Base-by-base conservation (phyloP, 1,140 invertebrate genomes). In the Plodia interpunctella region DNA sequence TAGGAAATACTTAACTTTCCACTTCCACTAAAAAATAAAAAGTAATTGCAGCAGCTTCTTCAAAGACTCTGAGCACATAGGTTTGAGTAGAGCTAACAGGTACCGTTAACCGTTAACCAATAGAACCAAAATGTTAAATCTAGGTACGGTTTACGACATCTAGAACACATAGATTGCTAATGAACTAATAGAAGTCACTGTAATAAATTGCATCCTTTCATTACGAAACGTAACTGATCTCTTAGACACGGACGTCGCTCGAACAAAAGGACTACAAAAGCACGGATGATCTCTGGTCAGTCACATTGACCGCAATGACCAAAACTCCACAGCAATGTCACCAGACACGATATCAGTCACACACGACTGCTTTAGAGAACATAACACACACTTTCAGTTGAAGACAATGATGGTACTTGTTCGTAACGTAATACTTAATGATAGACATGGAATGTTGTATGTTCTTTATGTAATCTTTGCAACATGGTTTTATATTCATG, bases 241-340 rank as follows among this genome's bases (percentile, higher is more conserved):
- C 15, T 44, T 44, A 32, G 30, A 32, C 30, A 32, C 30, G 30
- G 11, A 32, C 30, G 11, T 44, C 15, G n/a, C 6, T 5, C 5
- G 13, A 44, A 44, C 38, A 44, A 38, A 38, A 38, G 35, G 35
- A 11, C 2, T 11, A 38, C 35, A 38, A 38, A 8, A 38, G 35
- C 8, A 15, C 38, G 15, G 38, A 44, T 44, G 38, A 17, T 44
- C 13, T 44, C 10, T 44, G 38, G 38, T 44, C 2, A 10, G 32
- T 35, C 15, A 44, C 38, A 44, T 15, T 44, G 38, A 44, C 38
- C 38, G 38, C 38, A 44, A 44, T 44, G 38, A 15, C 38, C 38
- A 15, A 44, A 44, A 44, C 15, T 15, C 38, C 13, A 44, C 13
- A 44, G 38, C 38, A n/a, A 44, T 15, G 38, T 44, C 15, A 44